phyloP scores from a whole-genome alignment of 1,140 invertebrate genomes.

The Macrobrachium rosenbergii region DNA sequence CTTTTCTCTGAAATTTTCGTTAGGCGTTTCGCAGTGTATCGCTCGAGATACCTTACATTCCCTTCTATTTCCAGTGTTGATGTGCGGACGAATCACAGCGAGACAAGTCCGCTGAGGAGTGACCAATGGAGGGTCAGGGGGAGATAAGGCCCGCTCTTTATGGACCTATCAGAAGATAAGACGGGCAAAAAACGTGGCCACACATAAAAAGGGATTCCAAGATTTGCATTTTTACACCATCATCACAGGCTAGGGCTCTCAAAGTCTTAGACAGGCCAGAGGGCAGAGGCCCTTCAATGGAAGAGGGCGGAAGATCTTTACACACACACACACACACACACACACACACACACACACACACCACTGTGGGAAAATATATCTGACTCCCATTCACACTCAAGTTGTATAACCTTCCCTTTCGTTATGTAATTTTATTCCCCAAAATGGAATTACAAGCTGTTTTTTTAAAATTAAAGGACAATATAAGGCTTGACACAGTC shows the following conservation, averaged over 20 bases:
- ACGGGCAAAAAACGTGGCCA: conserved; percentile 59
- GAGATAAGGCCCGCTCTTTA: conserved; percentile 61
- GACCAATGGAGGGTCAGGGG: conserved; percentile 25
- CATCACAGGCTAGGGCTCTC: conserved; percentile 59
- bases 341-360: too few species aligned
- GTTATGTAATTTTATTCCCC: too few species aligned
- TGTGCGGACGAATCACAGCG: conserved; percentile 37
- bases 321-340: too few species aligned
- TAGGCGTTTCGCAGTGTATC: conserved; percentile 14
- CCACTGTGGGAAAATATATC: too few species aligned
- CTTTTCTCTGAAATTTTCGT: conserved; percentile 27
- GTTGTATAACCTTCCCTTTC: too few species aligned
- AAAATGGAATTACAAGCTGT: too few species aligned
- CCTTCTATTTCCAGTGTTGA: neutral
- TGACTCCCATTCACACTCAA: too few species aligned
- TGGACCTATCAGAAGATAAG: conserved; percentile 63
- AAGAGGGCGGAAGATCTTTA: too few species aligned
- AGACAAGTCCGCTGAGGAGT: conserved; percentile 33
- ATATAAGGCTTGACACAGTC: too few species aligned
- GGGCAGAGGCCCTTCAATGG: conserved; percentile 17
- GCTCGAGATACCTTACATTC: neutral
- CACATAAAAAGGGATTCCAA: conserved; percentile 62
- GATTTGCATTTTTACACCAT: conserved; percentile 64
- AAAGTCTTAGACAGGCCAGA: conserved; percentile 60
- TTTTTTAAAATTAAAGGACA: too few species aligned